Percentiles rank a stretch among this genome's conserved stretches.
These are phyloP conservation scores for Rhinella marina DNA, from an alignment of 2,797 vertebrate species.

Conservation along the genomic window DNA sequence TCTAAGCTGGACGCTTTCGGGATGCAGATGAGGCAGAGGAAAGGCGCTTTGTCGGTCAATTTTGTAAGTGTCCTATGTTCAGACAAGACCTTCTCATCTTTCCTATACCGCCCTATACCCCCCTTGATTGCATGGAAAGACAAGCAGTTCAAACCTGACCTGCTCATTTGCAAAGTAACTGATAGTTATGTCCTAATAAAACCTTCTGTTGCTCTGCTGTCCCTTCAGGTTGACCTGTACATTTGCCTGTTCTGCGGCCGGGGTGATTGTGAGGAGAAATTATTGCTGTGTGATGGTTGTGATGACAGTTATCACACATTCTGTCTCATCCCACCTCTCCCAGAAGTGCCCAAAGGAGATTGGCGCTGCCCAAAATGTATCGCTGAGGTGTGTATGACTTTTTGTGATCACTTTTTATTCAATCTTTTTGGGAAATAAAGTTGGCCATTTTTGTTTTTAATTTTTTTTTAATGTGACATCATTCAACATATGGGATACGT, in stretches of 20 bases:
- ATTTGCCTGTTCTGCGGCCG: conserved; percentile 97
- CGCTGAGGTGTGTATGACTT: conserved; percentile 86
- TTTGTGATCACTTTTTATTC: background rate
- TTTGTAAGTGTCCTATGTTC: conserved; percentile 84
- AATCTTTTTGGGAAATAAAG: no score
- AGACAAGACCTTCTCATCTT: no score
- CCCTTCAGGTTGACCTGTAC: conserved; percentile 91
- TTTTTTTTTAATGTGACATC: no score
- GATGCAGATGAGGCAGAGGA: conserved; percentile 96
- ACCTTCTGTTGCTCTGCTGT: background rate
- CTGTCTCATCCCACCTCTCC: conserved; percentile 94
- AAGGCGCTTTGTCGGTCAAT: conserved; percentile 94
- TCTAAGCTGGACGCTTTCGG: conserved; percentile 92
- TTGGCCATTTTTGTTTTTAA: no score
- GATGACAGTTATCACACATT: conserved; percentile 99
- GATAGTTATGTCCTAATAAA: background rate
- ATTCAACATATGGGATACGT: no score
- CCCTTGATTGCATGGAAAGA: background rate
- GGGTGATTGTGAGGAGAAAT: conserved; percentile 93
- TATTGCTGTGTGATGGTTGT: conserved; percentile 95
- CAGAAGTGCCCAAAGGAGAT: conserved; percentile 96
- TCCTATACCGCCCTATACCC: background rate
- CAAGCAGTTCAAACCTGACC: no score
- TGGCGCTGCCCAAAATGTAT: conserved; percentile 98
- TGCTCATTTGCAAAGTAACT: no score